A percentile compares a stretch with the other conserved stretches of the same genome.
phyloP scores from a whole-genome alignment of 2,113 vertebrate genomes.

The Corythaixoides concolor region DNA sequence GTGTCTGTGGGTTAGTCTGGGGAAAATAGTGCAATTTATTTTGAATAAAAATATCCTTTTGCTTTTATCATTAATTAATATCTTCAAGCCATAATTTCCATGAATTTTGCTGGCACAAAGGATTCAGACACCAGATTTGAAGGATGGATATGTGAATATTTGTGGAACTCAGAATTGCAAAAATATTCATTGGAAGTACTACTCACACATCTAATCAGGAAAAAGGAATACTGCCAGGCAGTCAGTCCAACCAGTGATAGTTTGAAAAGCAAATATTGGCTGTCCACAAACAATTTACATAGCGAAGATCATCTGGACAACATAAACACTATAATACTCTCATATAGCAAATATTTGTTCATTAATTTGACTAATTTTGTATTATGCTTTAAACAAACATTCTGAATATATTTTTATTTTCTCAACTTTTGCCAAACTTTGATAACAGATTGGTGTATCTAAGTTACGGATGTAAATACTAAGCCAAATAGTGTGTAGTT shows the following conservation, averaged over 20 bases:
- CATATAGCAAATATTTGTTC: slow-evolving; percentile 16
- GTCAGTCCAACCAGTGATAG: neutral
- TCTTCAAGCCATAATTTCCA: neutral
- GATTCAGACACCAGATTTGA: neutral
- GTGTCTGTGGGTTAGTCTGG: neutral
- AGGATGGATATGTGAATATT: neutral
- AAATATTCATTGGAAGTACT: slow-evolving; percentile 10
- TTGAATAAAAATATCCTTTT: neutral
- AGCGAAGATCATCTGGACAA: slow-evolving; percentile 1
- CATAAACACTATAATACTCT: neutral
- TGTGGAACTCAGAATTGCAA: neutral
- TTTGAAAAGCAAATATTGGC: slow-evolving; percentile 24
- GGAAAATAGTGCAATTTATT: neutral
- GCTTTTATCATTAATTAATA: neutral
- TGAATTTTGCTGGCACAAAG: neutral
- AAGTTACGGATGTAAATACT: neutral
- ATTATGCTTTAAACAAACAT: neutral
- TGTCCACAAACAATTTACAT: neutral
- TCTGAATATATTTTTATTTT: slow-evolving; percentile 14
- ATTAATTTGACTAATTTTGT: slow-evolving; percentile 4
- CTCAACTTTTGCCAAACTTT: neutral
- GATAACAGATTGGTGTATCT: neutral
- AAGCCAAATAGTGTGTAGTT: neutral
- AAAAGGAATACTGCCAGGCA: slow-evolving; percentile 15
- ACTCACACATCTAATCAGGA: neutral